These are phyloP conservation scores for Epizoanthus fatuus DNA, from an alignment of 92 coral and sea anemone species.

Conservation along the genomic window DNA sequence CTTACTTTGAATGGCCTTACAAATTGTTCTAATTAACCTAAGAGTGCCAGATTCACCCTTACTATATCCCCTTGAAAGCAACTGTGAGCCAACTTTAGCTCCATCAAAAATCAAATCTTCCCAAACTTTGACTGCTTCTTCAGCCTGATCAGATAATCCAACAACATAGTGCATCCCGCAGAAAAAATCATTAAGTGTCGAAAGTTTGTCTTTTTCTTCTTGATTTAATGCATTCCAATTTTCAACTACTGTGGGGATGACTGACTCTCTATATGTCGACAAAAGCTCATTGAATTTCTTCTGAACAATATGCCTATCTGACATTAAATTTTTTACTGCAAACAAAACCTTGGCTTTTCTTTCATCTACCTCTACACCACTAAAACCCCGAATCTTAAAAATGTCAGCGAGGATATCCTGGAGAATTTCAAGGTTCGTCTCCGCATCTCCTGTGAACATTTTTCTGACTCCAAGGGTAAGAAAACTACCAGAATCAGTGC, in stretches of 20 bases:
- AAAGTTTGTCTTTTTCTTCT: not conserved
- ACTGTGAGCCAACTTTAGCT: no score
- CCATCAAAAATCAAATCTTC: no score
- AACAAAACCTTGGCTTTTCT: not conserved
- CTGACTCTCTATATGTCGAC: not conserved
- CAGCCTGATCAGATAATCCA: no score
- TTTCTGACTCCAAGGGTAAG: slow-evolving; percentile 6
- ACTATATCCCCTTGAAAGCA: no score
- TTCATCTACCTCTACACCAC: not conserved
- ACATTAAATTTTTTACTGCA: not conserved
- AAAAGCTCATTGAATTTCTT: slow-evolving; percentile 21
- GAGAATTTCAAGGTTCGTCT: slow-evolving; percentile 19
- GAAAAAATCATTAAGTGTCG: not conserved
- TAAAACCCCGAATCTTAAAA: slow-evolving; percentile 18
- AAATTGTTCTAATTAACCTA: slow-evolving; percentile 33
- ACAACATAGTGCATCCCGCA: no score
- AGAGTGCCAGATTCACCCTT: slow-evolving; percentile 46
- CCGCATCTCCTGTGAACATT: slow-evolving; percentile 19
- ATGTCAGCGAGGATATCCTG: slow-evolving; percentile 27
- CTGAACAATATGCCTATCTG: slow-evolving; percentile 20
- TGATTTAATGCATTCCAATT: not conserved
- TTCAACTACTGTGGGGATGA: slow-evolving; percentile 12
- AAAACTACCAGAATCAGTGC: not conserved
- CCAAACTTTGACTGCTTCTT: no score
- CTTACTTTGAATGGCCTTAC: slow-evolving; percentile 55